Evolutionary conservation across 2,113 vertebrate species (phyloP).

Genomic region (Psilopogon haemacephalus): DNA sequence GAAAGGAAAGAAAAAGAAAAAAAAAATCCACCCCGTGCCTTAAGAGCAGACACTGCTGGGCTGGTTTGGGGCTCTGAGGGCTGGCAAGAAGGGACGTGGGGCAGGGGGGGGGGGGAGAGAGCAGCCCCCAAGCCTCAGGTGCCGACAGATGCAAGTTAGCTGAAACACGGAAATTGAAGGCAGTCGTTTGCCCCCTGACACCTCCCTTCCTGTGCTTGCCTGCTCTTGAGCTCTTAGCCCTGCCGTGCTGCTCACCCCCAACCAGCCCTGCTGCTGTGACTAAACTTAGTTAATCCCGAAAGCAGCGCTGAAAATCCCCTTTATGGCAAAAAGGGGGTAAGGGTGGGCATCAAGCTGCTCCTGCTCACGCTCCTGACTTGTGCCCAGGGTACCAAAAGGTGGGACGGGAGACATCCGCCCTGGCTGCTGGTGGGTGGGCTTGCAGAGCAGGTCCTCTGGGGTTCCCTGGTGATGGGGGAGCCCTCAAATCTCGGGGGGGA

Average conservation of each 20-base stretch:
- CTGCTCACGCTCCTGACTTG: fast-evolving
- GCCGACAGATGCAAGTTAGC: neutral
- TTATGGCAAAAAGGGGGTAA: neutral
- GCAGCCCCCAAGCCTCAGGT: neutral
- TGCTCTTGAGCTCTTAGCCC: neutral
- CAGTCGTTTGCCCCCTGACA: neutral
- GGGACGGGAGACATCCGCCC: neutral
- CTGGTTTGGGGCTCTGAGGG: neutral
- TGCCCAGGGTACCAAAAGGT: neutral
- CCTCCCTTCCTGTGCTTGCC: slow-evolving; percentile 29
- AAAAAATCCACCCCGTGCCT: neutral
- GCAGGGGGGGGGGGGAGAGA: neutral
- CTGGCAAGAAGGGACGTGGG: neutral
- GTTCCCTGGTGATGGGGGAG: neutral
- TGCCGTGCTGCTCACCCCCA: neutral
- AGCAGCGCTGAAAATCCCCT: neutral
- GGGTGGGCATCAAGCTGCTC: fast-evolving
- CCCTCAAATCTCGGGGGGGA: neutral
- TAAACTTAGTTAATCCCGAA: neutral
- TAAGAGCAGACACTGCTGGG: neutral
- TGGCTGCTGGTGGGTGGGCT: neutral
- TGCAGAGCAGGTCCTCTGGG: neutral
- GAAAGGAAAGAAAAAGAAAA: no score
- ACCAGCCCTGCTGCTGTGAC: neutral
- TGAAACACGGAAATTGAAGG: neutral